Evolutionary conservation across 1,140 invertebrate species (phyloP).

Genomic region (Myzus persicae): DNA sequence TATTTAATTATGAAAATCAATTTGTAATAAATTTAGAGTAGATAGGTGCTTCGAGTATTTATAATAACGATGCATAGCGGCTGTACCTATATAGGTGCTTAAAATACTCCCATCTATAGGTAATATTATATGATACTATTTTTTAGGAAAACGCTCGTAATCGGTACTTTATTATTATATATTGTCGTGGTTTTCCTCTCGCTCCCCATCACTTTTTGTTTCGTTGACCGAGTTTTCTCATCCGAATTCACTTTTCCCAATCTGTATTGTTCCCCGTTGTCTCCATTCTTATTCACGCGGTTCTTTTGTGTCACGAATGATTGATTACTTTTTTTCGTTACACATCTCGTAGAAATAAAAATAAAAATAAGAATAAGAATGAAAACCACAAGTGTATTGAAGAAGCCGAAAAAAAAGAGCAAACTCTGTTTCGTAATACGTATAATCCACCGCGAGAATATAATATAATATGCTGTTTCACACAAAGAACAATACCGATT

Average conservation of each 20-base stretch:
- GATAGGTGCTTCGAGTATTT: too few relatives aligned
- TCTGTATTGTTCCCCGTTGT: conserved; percentile 40
- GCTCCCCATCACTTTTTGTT: conserved; percentile 48
- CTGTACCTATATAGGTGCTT: not conserved
- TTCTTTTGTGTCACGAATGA: conserved; percentile 58
- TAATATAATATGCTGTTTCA: not conserved
- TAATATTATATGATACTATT: not conserved
- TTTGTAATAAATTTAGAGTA: not conserved
- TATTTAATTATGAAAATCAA: not conserved
- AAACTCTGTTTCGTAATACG: conserved; percentile 29
- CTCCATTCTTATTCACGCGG: conserved; percentile 56
- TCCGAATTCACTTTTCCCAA: conserved; percentile 58
- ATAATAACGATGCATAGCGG: too few relatives aligned
- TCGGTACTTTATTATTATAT: not conserved
- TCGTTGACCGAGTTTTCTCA: conserved; percentile 58
- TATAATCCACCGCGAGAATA: not conserved
- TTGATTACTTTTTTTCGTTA: conserved; percentile 50
- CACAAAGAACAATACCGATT: conserved; percentile 50
- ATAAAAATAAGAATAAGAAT: not conserved
- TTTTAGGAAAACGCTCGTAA: not conserved
- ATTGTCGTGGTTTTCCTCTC: conserved; percentile 8
- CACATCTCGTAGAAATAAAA: not conserved
- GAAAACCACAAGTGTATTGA: conserved; percentile 51
- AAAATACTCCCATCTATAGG: not conserved
- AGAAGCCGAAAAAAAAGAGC: conserved; percentile 41